phyloP scores from a whole-genome alignment of 2,888 invertebrate species.

The Stenotaenia linearis region DNA sequence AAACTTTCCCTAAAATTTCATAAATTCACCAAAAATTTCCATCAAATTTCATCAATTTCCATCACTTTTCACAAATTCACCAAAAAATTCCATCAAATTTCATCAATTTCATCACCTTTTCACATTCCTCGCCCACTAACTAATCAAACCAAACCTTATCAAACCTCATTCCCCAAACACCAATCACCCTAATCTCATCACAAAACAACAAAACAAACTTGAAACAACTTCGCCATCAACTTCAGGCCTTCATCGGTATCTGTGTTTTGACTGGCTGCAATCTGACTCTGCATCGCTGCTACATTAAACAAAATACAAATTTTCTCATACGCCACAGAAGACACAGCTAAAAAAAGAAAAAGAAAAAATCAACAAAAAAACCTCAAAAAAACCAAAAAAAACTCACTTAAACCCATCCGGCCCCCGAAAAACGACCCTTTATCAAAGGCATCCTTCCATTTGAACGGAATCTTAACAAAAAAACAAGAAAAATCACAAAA shows the following conservation, averaged over 20 bases:
- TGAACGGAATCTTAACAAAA: conserved; percentile 78
- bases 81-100: too few species aligned
- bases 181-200: too few species aligned
- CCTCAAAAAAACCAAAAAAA: conserved; percentile 27
- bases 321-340: conserved; percentile 85
- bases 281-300: conserved; percentile 82
- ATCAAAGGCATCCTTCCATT: conserved; percentile 99
- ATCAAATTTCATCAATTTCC: too few species aligned
- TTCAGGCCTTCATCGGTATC: conserved; percentile 92
- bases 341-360: conserved; percentile 61
- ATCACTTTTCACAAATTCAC: too few species aligned
- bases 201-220: conserved; percentile 53
- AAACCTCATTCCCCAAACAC: too few species aligned
- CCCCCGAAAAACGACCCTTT: conserved; percentile 90
- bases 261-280: conserved; percentile 75
- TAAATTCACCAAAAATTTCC: neutral
- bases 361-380: neutral
- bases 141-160: too few species aligned
- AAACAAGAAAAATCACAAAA: neutral
- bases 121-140: too few species aligned
- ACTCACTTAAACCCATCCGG: conserved; percentile 82
- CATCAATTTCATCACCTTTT: too few species aligned
- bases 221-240: conserved; percentile 82
- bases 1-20: conserved; percentile 5
- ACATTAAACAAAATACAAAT: conserved; percentile 94